Evolutionary conservation across 64 coral and sea anemone genomes (phyloP).

Genomic region (Hydrozoanthus tunicans): DNA sequence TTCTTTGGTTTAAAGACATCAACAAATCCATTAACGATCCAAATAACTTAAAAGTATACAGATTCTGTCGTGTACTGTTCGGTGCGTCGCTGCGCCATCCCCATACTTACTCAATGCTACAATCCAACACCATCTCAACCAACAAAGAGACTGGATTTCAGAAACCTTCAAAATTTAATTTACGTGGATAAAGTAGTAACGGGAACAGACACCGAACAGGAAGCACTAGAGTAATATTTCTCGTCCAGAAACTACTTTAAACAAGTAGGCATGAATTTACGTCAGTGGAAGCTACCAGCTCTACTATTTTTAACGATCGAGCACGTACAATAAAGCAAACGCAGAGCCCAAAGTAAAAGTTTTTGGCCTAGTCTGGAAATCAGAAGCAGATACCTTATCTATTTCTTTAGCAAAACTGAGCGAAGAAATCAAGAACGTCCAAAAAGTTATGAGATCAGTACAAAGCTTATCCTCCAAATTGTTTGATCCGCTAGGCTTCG

Average conservation of each 20-base stretch:
- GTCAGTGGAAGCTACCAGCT: neutral
- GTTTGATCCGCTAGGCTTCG: neutral
- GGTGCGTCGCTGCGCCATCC: neutral
- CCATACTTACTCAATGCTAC: constrained; percentile 33
- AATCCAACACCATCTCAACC: constrained; percentile 4
- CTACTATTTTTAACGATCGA: neutral
- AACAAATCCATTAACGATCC: constrained; percentile 10
- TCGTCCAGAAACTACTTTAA: constrained; percentile 52
- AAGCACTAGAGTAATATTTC: constrained; percentile 46
- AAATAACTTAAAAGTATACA: too few species aligned
- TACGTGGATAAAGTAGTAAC: neutral
- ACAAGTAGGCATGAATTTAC: constrained; percentile 15
- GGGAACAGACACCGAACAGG: constrained; percentile 40
- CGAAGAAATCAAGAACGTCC: neutral
- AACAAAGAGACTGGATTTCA: constrained; percentile 27
- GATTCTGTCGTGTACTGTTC: neutral
- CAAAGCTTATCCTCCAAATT: neutral
- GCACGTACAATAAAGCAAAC: constrained; percentile 3
- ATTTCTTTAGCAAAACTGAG: too few species aligned
- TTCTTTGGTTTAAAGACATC: constrained; percentile 8
- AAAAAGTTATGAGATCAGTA: neutral
- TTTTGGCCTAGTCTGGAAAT: too few species aligned
- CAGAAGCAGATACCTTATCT: too few species aligned
- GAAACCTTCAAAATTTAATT: constrained; percentile 33
- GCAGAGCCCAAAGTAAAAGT: neutral